A percentile compares a stretch with the other conserved stretches of the same genome.
These are phyloP conservation scores for Neodontobutis hainanensis DNA, from an alignment of 2,113 vertebrate species.

Conservation along the genomic window DNA sequence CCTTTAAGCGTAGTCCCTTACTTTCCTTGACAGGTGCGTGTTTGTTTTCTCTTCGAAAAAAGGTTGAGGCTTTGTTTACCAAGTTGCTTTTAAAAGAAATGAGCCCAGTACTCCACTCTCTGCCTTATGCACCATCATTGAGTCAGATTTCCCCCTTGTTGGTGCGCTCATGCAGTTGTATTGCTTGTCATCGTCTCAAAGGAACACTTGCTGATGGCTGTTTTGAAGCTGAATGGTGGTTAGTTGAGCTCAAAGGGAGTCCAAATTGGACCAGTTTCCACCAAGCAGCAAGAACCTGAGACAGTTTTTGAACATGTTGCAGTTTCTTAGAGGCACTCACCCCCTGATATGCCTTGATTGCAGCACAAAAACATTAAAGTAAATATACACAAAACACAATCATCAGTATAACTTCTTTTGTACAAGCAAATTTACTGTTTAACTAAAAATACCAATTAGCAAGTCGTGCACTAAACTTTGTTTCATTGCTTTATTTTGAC, in stretches of 20 bases:
- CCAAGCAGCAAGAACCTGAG: constrained; percentile 16
- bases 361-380: constrained; percentile 2
- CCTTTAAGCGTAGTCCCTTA: constrained; percentile 35
- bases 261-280: constrained; percentile 46
- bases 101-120: constrained; percentile 11
- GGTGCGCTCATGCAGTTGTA: not conserved
- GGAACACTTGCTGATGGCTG: constrained; percentile 31
- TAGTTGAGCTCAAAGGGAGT: constrained; percentile 32
- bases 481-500: not conserved
- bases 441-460: not conserved
- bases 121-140: constrained; percentile 13
- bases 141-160: constrained; percentile 13
- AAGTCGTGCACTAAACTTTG: not conserved
- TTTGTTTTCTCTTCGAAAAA: constrained; percentile 43
- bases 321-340: constrained; percentile 6
- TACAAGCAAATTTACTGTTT: not conserved
- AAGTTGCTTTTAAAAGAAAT: constrained; percentile 34
- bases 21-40: constrained; percentile 51
- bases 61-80: constrained; percentile 25
- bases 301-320: constrained; percentile 34
- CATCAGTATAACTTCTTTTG: not conserved
- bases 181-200: constrained; percentile 27
- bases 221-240: constrained; percentile 23
- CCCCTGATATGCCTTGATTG: constrained; percentile 4
- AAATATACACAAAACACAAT: not conserved